A percentile compares a stretch with the other conserved stretches of the same genome.
Conservation (phyloP, 2,797 vertebrate genomes). For the Gymnocypris eckloni region DNA sequence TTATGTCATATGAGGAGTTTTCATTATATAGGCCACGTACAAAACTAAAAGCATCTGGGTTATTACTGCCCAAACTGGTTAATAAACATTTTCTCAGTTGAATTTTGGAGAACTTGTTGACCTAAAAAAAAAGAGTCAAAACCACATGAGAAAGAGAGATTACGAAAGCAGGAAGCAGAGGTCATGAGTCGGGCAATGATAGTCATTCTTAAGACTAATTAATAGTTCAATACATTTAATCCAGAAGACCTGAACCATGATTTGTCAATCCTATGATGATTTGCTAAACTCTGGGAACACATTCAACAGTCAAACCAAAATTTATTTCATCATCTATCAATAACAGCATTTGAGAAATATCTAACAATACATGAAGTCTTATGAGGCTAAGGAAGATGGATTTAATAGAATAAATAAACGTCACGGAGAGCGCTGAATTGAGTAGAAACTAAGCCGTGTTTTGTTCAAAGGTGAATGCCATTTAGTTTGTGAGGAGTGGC, state of each 20-base stretch:
- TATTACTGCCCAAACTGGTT: not conserved
- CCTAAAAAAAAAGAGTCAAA: not conserved
- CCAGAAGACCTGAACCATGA: not conserved
- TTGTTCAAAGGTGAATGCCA: slow-evolving; percentile 54
- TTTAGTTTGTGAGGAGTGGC: slow-evolving; percentile 55
- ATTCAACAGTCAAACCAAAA: not conserved
- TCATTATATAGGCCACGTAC: not conserved
- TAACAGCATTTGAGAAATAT: not conserved
- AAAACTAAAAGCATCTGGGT: not conserved
- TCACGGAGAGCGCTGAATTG: slow-evolving; percentile 3
- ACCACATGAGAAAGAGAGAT: not conserved
- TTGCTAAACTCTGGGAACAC: not conserved
- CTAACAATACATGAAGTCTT: slow-evolving; percentile 3
- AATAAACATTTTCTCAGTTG: not conserved
- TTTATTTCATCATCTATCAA: not conserved
- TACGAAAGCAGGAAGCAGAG: too few species aligned
- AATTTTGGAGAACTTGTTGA: not conserved
- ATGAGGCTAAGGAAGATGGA: slow-evolving; percentile 28
- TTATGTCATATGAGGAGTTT: not conserved
- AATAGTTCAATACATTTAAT: not conserved
- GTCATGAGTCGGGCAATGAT: not conserved
- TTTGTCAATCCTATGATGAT: not conserved
- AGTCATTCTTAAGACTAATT: not conserved
- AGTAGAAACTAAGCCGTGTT: slow-evolving; percentile 20
- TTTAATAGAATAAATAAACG: slow-evolving; percentile 34